These are phyloP conservation scores for Drosophila pseudoobscura DNA, from an alignment of 1,140 invertebrate species.

Conservation along the genomic window DNA sequence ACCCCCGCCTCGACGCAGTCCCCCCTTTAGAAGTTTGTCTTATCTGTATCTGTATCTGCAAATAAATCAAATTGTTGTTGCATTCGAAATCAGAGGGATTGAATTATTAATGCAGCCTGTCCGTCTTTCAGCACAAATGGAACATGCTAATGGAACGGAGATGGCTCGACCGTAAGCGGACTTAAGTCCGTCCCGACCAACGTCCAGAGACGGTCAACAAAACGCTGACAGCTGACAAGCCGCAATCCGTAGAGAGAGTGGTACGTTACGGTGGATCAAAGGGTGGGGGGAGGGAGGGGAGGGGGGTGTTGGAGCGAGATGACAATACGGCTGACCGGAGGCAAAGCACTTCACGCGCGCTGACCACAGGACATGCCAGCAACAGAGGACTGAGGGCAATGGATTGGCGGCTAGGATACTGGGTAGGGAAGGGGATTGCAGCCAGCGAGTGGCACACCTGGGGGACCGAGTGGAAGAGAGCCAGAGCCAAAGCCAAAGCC, in stretches of 20 bases:
- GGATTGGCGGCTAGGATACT: background rate
- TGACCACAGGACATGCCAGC: conserved; percentile 57
- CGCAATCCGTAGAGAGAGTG: conserved; percentile 43
- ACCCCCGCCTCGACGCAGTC: too few relatives aligned
- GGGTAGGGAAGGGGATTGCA: background rate
- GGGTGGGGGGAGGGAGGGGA: too few relatives aligned
- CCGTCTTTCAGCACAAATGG: conserved; percentile 27
- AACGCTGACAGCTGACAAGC: conserved; percentile 74
- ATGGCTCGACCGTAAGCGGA: conserved; percentile 12
- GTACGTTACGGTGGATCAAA: background rate
- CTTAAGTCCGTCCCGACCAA: conserved; percentile 46
- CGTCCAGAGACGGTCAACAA: conserved; percentile 59
- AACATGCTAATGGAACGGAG: conserved; percentile 43
- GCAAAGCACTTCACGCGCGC: conserved; percentile 50
- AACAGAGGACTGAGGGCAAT: background rate
- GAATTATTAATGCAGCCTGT: conserved; percentile 61
- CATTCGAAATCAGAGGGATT: conserved; percentile 51
- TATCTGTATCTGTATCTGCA: conserved; percentile 45
- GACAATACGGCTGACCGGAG: conserved; percentile 26
- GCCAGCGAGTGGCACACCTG: conserved; percentile 12
- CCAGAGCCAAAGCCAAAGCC: background rate
- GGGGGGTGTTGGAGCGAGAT: conserved; percentile 2
- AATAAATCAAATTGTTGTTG: conserved; percentile 74
- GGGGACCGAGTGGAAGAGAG: conserved; percentile 3
- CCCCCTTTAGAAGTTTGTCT: conserved; percentile 27